Evolutionary conservation across 2,797 vertebrate species (phyloP).

Genomic region (Tenualosa thibaudeaui): DNA sequence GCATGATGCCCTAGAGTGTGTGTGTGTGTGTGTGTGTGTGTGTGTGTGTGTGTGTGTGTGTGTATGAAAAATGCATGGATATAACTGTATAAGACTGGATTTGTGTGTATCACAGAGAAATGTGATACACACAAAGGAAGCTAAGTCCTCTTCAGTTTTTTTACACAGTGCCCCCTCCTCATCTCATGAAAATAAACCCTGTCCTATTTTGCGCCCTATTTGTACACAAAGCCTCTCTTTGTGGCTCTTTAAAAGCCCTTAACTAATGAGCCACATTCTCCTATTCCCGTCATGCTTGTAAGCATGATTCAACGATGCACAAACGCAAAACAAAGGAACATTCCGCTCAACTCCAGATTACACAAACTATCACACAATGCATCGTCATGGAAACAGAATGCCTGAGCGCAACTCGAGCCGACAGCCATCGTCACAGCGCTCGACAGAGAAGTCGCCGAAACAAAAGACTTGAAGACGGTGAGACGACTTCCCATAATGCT

Average conservation of each 20-base stretch:
- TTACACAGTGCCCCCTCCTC: neutral
- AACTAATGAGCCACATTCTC: constrained; percentile 67
- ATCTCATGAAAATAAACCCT: constrained; percentile 52
- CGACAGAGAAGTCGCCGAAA: neutral
- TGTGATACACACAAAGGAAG: no score
- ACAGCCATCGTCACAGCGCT: neutral
- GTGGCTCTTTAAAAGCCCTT: constrained; percentile 55
- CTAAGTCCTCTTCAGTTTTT: neutral
- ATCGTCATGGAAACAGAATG: constrained; percentile 30
- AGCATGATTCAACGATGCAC: constrained; percentile 44
- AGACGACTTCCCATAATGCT: neutral
- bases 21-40: neutral
- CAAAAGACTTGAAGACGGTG: neutral
- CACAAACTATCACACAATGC: constrained; percentile 34
- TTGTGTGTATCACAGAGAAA: neutral
- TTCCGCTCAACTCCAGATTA: constrained; percentile 51
- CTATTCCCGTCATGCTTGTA: constrained; percentile 49
- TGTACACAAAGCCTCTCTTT: constrained; percentile 73
- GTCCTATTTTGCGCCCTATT: constrained; percentile 59
- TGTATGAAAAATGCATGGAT: neutral
- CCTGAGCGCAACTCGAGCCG: neutral
- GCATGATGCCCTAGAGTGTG: neutral
- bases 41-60: constrained; percentile 15
- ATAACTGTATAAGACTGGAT: neutral
- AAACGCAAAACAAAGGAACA: constrained; percentile 59